Conservation (phyloP, 92 coral and sea anemone genomes). For the Siderastrea siderea region DNA sequence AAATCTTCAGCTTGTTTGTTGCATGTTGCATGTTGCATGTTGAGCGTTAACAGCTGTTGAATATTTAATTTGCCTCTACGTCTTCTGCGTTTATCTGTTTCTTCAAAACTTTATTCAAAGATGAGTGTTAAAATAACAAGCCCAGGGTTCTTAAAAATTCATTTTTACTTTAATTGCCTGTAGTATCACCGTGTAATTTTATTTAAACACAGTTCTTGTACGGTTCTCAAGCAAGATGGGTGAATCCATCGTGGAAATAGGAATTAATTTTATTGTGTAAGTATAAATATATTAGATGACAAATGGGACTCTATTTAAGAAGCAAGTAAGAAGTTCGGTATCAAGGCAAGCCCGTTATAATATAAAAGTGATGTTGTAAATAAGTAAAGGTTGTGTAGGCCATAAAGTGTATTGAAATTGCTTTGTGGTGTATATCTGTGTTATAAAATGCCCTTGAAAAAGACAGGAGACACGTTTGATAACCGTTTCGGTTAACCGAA, state of each 20-base stretch:
- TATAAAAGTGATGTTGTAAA: slow-evolving; percentile 14
- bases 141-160: background rate
- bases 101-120: background rate
- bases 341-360: background rate
- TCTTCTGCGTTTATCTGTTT: no score
- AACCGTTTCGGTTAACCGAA: no score
- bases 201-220: background rate
- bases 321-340: background rate
- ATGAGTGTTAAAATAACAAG: background rate
- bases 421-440: background rate
- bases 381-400: background rate
- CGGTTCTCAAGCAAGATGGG: slow-evolving; percentile 28
- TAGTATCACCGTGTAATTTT: background rate
- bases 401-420: background rate
- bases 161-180: background rate
- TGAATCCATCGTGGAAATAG: slow-evolving; percentile 38
- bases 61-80: no score
- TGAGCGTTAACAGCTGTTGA: no score
- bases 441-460: no score
- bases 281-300: slow-evolving; percentile 5
- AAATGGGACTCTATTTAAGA: slow-evolving; percentile 30
- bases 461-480: no score
- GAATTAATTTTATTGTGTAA: slow-evolving; percentile 9
- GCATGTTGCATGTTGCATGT: no score
- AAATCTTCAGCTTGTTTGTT: no score